Conservation (phyloP, 1,140 invertebrate species). For the Psix sp. region DNA sequence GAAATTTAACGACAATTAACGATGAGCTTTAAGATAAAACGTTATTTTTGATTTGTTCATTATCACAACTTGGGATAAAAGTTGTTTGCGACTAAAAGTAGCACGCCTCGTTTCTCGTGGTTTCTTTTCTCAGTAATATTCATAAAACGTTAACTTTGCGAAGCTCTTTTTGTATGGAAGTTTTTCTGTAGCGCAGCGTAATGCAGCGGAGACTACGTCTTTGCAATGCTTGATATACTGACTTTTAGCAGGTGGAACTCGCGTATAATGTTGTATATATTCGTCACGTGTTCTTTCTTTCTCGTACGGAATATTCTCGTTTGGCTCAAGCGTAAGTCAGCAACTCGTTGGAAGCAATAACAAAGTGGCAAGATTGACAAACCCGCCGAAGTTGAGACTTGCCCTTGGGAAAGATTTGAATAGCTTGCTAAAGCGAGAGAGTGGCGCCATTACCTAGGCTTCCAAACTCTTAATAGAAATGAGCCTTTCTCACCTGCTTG, state of each 20-base stretch:
- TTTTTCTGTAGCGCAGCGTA: constrained; percentile 10
- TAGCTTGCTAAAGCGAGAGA: constrained; percentile 49
- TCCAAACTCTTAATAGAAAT: constrained; percentile 49
- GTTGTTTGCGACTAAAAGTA: not conserved
- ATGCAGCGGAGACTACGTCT: not conserved
- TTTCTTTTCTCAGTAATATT: constrained; percentile 22
- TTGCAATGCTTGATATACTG: too few relatives aligned
- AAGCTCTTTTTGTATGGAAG: constrained; percentile 13
- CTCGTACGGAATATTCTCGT: too few relatives aligned
- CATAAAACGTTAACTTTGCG: constrained; percentile 2
- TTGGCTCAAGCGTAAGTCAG: too few relatives aligned
- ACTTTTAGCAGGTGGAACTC: too few relatives aligned
- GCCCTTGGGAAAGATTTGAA: constrained; percentile 46
- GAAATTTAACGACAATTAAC: too few relatives aligned
- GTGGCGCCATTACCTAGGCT: constrained; percentile 49
- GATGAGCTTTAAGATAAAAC: too few relatives aligned
- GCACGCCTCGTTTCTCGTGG: constrained; percentile 3
- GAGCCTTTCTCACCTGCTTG: constrained; percentile 25
- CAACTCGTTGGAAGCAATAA: not conserved
- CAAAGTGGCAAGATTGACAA: constrained; percentile 46
- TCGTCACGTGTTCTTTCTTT: too few relatives aligned
- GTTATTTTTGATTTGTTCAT: too few relatives aligned
- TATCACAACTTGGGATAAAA: constrained; percentile 8
- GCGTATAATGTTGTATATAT: too few relatives aligned
- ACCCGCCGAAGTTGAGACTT: constrained; percentile 19